These are phyloP conservation scores for Aporrectodea caliginosa DNA, from an alignment of 1,140 invertebrate species.

Conservation along the genomic window DNA sequence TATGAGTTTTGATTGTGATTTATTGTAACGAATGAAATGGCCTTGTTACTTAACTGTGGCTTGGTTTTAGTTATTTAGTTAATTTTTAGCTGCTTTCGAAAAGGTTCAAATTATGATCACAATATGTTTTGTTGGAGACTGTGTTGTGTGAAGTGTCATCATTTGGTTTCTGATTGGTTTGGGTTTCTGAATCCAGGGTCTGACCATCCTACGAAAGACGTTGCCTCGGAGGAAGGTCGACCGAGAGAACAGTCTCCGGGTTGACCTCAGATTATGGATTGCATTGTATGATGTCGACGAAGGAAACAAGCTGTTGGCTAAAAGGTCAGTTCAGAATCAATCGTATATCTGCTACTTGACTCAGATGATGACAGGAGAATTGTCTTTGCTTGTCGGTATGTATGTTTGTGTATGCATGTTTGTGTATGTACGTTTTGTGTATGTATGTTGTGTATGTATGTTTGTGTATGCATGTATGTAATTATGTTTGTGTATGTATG, in stretches of 20 bases:
- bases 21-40: too few species aligned
- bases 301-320: conserved; percentile 46
- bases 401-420: neutral
- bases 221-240: conserved; percentile 63
- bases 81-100: too few species aligned
- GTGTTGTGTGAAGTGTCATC: too few species aligned
- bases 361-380: neutral
- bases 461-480: neutral
- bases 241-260: conserved; percentile 61
- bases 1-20: too few species aligned
- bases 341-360: too few species aligned
- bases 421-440: neutral
- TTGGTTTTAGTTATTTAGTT: too few species aligned
- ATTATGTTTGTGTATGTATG: too few species aligned
- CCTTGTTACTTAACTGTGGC: too few species aligned
- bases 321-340: conserved; percentile 45
- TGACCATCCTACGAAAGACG: conserved; percentile 64
- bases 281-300: conserved; percentile 50
- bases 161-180: too few species aligned
- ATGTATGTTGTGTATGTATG: neutral
- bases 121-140: too few species aligned
- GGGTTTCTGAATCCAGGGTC: too few species aligned
- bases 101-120: too few species aligned
- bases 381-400: neutral
- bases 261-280: conserved; percentile 58